phyloP scores from a whole-genome alignment of 30 jellyfish, hydroid and myxozoan species.

The Mastigias papua region DNA sequence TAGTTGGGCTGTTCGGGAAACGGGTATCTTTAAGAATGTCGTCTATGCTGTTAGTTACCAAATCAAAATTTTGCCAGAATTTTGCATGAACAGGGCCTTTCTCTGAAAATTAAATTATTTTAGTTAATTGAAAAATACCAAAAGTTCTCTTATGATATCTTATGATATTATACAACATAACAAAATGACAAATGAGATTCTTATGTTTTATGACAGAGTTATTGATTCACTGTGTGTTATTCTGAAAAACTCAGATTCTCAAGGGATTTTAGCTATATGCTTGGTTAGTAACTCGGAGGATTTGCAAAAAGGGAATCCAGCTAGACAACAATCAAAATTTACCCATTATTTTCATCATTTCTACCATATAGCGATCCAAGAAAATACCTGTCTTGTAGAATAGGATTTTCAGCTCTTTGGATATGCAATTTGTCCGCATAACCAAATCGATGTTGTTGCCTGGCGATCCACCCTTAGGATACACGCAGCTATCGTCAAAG shows the following conservation, averaged over 20 bases:
- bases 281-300: too few relatives aligned
- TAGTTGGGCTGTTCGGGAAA: constrained; percentile 81
- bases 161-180: too few relatives aligned
- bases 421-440: constrained; percentile 77
- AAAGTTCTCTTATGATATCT: background rate
- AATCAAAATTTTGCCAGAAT: constrained; percentile 18
- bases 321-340: too few relatives aligned
- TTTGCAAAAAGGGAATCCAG: too few relatives aligned
- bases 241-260: background rate
- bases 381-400: constrained; percentile 66
- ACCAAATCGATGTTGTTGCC: constrained; percentile 62
- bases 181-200: background rate
- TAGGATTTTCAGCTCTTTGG: background rate
- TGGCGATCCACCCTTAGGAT: constrained; percentile 74
- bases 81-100: constrained; percentile 77
- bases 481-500: constrained; percentile 63
- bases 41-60: background rate
- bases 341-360: too few relatives aligned
- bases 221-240: background rate
- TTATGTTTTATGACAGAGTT: background rate
- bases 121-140: background rate
- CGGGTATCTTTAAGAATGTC: constrained; percentile 76
- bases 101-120: constrained; percentile 13
- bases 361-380: background rate
- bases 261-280: background rate